A percentile compares a stretch with the other conserved stretches of the same genome.
Evolutionary conservation across 2,113 vertebrate species (phyloP).

Genomic region (Ceyx melanurus): DNA sequence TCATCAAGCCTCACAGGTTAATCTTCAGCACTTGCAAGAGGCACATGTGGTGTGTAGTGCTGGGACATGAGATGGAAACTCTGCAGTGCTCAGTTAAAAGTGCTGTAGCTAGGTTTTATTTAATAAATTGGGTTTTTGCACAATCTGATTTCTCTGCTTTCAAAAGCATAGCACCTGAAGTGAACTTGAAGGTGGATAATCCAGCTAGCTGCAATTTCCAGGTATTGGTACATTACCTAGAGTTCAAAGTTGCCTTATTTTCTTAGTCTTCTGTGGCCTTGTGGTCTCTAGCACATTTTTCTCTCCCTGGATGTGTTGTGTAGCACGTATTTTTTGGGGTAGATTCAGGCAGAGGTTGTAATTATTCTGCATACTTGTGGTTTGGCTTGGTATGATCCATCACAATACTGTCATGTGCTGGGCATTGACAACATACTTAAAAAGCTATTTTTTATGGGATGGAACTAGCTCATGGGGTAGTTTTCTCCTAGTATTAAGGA

Average conservation of each 20-base stretch:
- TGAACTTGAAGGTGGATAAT: neutral
- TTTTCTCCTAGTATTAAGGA: neutral
- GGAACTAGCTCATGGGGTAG: neutral
- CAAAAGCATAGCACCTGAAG: neutral
- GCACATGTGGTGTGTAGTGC: neutral
- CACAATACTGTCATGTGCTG: conserved; percentile 19
- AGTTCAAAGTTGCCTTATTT: conserved; percentile 24
- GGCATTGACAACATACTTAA: neutral
- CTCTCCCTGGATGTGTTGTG: neutral
- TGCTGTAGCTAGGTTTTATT: neutral
- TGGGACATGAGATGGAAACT: neutral
- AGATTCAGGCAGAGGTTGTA: neutral
- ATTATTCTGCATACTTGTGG: conserved; percentile 48
- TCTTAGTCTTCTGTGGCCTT: neutral
- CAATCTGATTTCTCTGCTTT: neutral
- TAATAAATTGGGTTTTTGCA: neutral
- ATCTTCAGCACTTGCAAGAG: neutral
- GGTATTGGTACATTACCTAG: neutral
- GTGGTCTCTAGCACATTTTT: conserved; percentile 16
- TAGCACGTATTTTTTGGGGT: conserved; percentile 22
- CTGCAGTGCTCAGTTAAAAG: neutral
- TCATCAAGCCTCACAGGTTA: neutral
- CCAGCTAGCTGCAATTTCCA: neutral
- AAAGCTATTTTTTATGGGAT: conserved; percentile 22
- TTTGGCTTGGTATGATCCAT: conserved; percentile 30